Conservation (phyloP, 1,140 invertebrate genomes). For the Drosophila murphyi region DNA sequence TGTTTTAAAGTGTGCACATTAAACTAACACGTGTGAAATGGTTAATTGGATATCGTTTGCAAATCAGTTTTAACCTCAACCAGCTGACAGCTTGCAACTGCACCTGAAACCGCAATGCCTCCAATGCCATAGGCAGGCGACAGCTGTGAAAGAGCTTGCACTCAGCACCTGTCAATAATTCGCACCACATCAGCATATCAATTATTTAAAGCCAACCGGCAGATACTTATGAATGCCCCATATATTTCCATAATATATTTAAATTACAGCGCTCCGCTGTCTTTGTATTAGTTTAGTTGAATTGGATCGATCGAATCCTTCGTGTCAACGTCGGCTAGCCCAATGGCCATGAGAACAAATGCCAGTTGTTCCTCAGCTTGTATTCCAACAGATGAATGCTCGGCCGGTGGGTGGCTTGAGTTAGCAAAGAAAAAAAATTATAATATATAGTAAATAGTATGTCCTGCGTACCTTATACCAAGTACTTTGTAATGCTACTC, state of each 20-base stretch:
- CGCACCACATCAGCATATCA: constrained; percentile 10
- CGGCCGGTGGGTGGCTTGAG: too few relatives aligned
- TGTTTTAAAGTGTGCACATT: not conserved
- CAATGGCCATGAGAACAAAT: not conserved
- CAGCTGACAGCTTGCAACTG: not conserved
- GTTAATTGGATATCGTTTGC: not conserved
- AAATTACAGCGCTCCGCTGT: not conserved
- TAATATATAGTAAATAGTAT: not conserved
- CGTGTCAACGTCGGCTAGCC: not conserved
- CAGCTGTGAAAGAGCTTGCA: not conserved
- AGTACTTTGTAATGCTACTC: not conserved
- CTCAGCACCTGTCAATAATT: not conserved
- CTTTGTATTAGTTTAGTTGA: not conserved
- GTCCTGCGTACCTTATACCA: not conserved
- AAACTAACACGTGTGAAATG: not conserved
- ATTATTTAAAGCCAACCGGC: constrained; percentile 14
- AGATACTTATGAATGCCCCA: not conserved
- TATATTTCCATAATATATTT: not conserved
- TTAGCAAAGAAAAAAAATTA: not conserved
- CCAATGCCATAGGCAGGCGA: not conserved
- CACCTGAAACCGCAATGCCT: not conserved
- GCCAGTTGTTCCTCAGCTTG: not conserved
- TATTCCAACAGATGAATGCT: not conserved
- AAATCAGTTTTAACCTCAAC: not conserved
- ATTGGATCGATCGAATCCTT: not conserved